Evolutionary conservation across 2,797 vertebrate species (phyloP).

Genomic region (Helostoma temminkii): DNA sequence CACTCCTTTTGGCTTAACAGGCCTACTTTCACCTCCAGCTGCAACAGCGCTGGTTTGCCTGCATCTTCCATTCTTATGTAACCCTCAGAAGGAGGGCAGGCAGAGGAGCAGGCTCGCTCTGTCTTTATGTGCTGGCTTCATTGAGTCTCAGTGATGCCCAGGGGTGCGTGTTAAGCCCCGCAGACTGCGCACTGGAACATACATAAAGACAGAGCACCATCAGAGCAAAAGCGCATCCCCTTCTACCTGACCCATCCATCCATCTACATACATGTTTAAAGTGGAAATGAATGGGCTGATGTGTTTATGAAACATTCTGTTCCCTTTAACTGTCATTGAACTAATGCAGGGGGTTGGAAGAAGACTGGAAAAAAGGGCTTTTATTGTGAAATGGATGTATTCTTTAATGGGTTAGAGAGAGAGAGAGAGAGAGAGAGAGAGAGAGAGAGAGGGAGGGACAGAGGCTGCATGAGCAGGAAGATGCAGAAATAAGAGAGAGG

Average conservation of each 20-base stretch:
- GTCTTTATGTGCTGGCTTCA: constrained; percentile 72
- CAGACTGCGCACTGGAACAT: constrained; percentile 71
- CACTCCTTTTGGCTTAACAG: constrained; percentile 56
- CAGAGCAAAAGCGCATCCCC: constrained; percentile 19
- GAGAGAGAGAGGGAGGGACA: constrained; percentile 23
- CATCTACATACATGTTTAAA: constrained; percentile 67
- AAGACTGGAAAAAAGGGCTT: constrained; percentile 43
- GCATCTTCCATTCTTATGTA: constrained; percentile 74
- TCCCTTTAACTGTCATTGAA: constrained; percentile 67
- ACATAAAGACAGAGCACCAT: constrained; percentile 66
- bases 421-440: constrained; percentile 18
- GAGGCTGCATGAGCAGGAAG: constrained; percentile 29
- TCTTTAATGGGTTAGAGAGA: constrained; percentile 65
- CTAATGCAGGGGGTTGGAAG: constrained; percentile 63
- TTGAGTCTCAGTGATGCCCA: constrained; percentile 72
- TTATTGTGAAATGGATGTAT: constrained; percentile 75
- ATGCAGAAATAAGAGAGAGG: constrained; percentile 47
- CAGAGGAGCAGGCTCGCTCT: constrained; percentile 58
- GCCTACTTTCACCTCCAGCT: constrained; percentile 68
- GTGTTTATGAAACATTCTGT: constrained; percentile 57
- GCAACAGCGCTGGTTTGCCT: constrained; percentile 50
- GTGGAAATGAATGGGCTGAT: constrained; percentile 62
- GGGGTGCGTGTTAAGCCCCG: constrained; percentile 65
- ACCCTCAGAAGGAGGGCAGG: constrained; percentile 65
- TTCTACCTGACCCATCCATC: constrained; percentile 63